These are phyloP conservation scores for Echinops telfairi DNA, from an alignment of 2,113 vertebrate genomes.

Conservation along the genomic window DNA sequence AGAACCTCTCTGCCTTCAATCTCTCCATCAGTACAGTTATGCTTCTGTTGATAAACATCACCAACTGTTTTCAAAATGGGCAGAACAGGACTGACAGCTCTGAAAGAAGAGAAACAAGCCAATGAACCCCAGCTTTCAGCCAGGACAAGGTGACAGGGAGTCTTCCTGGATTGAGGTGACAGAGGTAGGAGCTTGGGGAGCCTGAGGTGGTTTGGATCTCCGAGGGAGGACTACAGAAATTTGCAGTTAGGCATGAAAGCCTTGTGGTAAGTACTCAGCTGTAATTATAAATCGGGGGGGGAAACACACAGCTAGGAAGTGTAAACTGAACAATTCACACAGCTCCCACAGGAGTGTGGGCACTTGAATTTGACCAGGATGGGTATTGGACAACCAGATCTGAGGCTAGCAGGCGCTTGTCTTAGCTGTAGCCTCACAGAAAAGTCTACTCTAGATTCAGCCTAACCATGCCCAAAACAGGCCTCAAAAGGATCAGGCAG, in stretches of 20 bases:
- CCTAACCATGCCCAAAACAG: not conserved
- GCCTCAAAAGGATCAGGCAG: not conserved
- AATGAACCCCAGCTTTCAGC: not conserved
- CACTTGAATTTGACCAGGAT: not conserved
- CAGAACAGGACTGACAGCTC: not conserved
- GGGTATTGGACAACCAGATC: rapidly evolving
- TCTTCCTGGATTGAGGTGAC: not conserved
- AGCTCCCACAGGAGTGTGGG: not conserved
- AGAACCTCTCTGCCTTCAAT: not conserved
- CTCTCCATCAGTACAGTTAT: not conserved
- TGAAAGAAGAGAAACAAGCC: not conserved
- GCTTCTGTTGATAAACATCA: no score
- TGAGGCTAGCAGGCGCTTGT: no score
- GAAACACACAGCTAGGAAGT: not conserved
- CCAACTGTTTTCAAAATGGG: not conserved
- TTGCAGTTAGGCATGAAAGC: not conserved
- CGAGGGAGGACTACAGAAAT: not conserved
- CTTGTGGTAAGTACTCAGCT: no score
- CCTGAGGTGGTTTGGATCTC: not conserved
- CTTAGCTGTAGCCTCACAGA: not conserved
- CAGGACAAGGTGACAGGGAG: no score
- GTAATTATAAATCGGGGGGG: not conserved
- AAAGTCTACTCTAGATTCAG: not conserved
- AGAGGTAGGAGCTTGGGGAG: not conserved
- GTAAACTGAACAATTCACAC: not conserved